Conservation (phyloP, 2,888 invertebrate species). For the Ichneumon xanthorius region DNA sequence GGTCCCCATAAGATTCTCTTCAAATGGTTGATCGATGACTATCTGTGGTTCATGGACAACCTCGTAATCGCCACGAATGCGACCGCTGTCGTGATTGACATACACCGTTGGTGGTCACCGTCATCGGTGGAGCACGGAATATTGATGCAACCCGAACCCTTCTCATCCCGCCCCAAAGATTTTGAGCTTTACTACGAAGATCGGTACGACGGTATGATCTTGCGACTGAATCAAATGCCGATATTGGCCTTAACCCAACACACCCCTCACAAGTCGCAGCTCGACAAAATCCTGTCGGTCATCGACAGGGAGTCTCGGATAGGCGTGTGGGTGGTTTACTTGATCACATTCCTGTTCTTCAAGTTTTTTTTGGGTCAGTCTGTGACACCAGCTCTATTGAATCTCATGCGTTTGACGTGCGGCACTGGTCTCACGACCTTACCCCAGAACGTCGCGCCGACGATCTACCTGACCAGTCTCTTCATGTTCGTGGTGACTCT, state of each 20-base stretch:
- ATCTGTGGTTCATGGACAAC: too few relatives aligned
- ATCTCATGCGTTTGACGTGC: not conserved
- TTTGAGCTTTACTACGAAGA: accelerated
- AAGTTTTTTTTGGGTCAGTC: slow-evolving; percentile 7
- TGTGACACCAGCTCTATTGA: not conserved
- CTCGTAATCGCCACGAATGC: too few relatives aligned
- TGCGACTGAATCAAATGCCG: too few relatives aligned
- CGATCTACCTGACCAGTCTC: not conserved
- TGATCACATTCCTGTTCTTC: slow-evolving; percentile 4
- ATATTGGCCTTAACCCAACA: too few relatives aligned
- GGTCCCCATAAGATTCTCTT: too few relatives aligned
- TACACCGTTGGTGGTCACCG: too few relatives aligned
- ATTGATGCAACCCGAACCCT: too few relatives aligned
- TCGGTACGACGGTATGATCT: too few relatives aligned
- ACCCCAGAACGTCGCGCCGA: not conserved
- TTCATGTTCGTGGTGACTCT: not conserved
- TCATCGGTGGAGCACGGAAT: too few relatives aligned
- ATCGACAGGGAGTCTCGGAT: not conserved
- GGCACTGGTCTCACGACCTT: not conserved
- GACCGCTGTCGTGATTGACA: too few relatives aligned
- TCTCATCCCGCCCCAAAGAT: too few relatives aligned
- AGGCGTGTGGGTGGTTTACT: not conserved
- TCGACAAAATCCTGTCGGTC: not conserved
- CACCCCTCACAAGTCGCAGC: not conserved
- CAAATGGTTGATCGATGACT: too few relatives aligned